Evolutionary conservation across 2,888 invertebrate species (phyloP).

Genomic region (Baronia brevicornis): DNA sequence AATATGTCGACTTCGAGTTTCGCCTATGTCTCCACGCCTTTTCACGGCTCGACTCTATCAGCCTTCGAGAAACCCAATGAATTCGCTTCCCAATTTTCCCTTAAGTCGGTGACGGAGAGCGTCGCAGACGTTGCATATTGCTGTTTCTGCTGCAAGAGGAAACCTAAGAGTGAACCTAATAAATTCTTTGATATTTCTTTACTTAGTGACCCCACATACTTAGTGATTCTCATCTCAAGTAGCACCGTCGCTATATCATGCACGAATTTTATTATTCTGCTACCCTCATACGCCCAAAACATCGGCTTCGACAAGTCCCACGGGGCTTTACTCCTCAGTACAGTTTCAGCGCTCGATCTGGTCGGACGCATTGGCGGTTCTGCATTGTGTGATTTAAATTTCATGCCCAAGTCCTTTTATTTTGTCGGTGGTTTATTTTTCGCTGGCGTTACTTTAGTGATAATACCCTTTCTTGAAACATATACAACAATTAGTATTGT

Average conservation of each 20-base stretch:
- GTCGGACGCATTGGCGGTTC: constrained; percentile 91
- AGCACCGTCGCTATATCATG: constrained; percentile 91
- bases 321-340: constrained; percentile 84
- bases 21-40: constrained; percentile 88
- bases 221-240: constrained; percentile 87
- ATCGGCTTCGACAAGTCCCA: constrained; percentile 82
- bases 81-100: constrained; percentile 85
- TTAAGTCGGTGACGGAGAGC: constrained; percentile 79
- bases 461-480: constrained; percentile 80
- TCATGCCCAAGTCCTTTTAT: constrained; percentile 87
- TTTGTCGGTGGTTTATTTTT: constrained; percentile 86
- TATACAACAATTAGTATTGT: constrained; percentile 80
- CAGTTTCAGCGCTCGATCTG: constrained; percentile 87
- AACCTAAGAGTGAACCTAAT: constrained; percentile 48
- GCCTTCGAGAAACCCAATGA: constrained; percentile 84
- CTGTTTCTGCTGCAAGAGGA: constrained; percentile 59
- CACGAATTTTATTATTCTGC: constrained; percentile 89
- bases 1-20: constrained; percentile 88
- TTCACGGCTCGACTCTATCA: constrained; percentile 88
- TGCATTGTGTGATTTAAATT: constrained; percentile 84
- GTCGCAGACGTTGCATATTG: constrained; percentile 66
- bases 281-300: constrained; percentile 84
- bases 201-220: constrained; percentile 84
- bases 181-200: constrained; percentile 85
- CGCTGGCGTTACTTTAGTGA: constrained; percentile 83